Evolutionary conservation across 30 jellyfish, hydroid and myxozoan genomes (phyloP).

Genomic region (Phacellophora camtschatica): DNA sequence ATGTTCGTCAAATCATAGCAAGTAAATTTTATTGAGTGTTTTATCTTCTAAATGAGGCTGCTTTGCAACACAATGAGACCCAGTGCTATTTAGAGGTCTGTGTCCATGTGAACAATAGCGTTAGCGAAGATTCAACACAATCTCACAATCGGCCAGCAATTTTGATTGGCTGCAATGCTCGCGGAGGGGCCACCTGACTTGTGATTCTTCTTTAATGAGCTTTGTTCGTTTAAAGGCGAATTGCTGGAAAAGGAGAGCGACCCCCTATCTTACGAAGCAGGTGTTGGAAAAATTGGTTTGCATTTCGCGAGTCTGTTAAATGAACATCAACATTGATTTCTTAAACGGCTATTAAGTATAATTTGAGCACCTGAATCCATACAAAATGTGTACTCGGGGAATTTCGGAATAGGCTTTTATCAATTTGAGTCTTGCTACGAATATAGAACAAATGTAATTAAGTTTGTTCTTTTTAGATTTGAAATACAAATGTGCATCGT

Average conservation of each 20-base stretch:
- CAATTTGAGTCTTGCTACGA: conserved; percentile 57
- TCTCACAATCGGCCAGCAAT: conserved; percentile 12
- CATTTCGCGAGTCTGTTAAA: conserved; percentile 55
- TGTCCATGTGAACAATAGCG: conserved; percentile 29
- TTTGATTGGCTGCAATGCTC: conserved; percentile 47
- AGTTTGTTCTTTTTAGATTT: conserved; percentile 13
- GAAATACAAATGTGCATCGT: conserved; percentile 21
- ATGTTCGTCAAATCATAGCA: not conserved
- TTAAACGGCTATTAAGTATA: conserved; percentile 55
- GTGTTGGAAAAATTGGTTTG: conserved; percentile 51
- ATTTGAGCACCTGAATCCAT: conserved; percentile 54
- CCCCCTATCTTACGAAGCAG: conserved; percentile 68
- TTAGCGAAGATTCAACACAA: conserved; percentile 39
- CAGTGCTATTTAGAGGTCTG: conserved; percentile 39
- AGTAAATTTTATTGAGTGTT: not conserved
- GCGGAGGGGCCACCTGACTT: conserved; percentile 85
- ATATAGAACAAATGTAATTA: conserved; percentile 1
- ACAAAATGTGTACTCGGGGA: conserved; percentile 46
- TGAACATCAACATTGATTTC: conserved; percentile 71
- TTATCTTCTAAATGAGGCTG: conserved; percentile 9
- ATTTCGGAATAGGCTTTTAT: not conserved
- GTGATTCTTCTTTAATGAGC: conserved; percentile 51
- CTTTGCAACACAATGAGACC: conserved; percentile 16
- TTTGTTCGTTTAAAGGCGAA: conserved; percentile 66
- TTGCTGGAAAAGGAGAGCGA: conserved; percentile 34